These are phyloP conservation scores for Teleogryllus occipitalis DNA, from an alignment of 1,140 invertebrate genomes.

Conservation along the genomic window DNA sequence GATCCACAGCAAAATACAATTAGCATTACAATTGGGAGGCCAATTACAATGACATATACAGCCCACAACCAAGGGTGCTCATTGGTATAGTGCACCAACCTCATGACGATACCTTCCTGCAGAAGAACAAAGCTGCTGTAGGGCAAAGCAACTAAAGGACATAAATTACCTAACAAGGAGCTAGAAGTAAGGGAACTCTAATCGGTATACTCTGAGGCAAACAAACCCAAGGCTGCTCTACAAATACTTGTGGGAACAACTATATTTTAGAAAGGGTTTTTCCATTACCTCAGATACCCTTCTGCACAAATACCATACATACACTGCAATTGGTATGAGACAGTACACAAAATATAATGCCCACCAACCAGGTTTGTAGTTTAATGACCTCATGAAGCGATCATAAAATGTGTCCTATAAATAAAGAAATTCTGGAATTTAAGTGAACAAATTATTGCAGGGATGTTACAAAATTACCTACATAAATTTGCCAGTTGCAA, in stretches of 20 bases:
- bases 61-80: conserved; percentile 88
- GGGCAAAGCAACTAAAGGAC: too few species aligned
- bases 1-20: conserved; percentile 71
- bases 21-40: conserved; percentile 65
- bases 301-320: conserved; percentile 58
- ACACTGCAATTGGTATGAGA: conserved; percentile 57
- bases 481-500: too few species aligned
- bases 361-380: conserved; percentile 72
- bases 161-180: too few species aligned
- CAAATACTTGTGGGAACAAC: too few species aligned
- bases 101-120: conserved; percentile 74
- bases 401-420: conserved; percentile 31
- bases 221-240: not conserved
- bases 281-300: conserved; percentile 54
- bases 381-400: conserved; percentile 57
- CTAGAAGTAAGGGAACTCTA: too few species aligned
- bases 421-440: not conserved
- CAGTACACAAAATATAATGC: conserved; percentile 67
- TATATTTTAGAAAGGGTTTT: not conserved
- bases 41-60: conserved; percentile 71
- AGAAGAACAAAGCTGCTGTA: conserved; percentile 29
- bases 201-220: not conserved
- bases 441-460: too few species aligned
- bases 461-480: too few species aligned
- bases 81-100: conserved; percentile 71